These are phyloP conservation scores for Apodemia zela DNA, from an alignment of 2,888 invertebrate species.

Conservation along the genomic window DNA sequence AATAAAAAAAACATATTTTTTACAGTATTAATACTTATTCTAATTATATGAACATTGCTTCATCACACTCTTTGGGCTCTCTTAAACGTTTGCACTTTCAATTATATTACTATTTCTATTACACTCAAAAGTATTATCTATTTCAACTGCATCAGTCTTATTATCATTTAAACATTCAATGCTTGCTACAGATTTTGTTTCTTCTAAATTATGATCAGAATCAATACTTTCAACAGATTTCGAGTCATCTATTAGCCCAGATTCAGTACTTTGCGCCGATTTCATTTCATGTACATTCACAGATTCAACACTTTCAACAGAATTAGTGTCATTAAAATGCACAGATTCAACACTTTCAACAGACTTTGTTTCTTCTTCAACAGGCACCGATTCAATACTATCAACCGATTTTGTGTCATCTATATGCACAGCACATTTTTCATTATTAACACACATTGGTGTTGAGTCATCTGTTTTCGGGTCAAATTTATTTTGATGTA, in stretches of 20 bases:
- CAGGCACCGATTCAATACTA: neutral
- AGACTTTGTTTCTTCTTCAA: conserved; percentile 1
- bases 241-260: neutral
- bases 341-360: conserved; percentile 4
- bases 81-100: conserved; percentile 1
- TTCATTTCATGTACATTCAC: neutral
- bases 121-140: conserved; percentile 3
- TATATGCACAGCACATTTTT: neutral
- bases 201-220: neutral
- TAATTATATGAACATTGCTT: neutral
- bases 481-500: neutral
- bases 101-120: neutral
- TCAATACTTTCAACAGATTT: neutral
- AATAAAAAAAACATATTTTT: neutral
- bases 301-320: conserved; percentile 21
- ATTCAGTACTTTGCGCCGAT: conserved; percentile 5
- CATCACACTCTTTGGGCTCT: conserved; percentile 4
- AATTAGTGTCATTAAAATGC: conserved; percentile 12
- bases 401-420: neutral
- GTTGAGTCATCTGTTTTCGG: neutral
- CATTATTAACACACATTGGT: neutral
- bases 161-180: neutral
- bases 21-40: conserved; percentile 5
- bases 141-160: conserved; percentile 8
- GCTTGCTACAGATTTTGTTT: neutral